Conservation (phyloP, 2,113 vertebrate species). For the Pterocles burchelli region DNA sequence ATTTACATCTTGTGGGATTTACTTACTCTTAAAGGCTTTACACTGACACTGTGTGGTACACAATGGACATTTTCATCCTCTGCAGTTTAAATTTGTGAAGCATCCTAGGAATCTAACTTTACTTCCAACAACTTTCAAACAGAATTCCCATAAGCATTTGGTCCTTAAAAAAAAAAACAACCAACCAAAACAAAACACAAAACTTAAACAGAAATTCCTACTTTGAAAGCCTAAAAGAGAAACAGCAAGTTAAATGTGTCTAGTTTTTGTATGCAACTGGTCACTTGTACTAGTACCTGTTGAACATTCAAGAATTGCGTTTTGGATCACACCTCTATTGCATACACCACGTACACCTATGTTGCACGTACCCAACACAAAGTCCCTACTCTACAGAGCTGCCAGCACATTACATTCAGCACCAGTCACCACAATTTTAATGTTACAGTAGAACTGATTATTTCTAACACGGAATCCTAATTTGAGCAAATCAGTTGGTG, state of each 20-base stretch:
- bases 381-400: background rate
- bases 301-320: background rate
- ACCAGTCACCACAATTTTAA: background rate
- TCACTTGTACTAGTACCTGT: background rate
- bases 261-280: background rate
- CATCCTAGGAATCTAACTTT: background rate
- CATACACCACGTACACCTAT: background rate
- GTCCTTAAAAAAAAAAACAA: background rate
- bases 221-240: background rate
- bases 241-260: background rate
- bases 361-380: background rate
- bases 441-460: background rate
- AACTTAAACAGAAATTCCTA: background rate
- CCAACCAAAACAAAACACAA: no score
- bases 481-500: background rate
- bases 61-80: background rate
- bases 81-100: background rate
- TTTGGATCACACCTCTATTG: background rate
- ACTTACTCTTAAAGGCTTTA: background rate
- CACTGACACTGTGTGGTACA: background rate
- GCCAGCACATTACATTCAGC: background rate
- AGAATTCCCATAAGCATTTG: background rate
- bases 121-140: background rate
- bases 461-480: background rate
- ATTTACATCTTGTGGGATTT: conserved; percentile 51